Evolutionary conservation across 2,888 invertebrate species (phyloP).

Genomic region (Nudaria mundana): DNA sequence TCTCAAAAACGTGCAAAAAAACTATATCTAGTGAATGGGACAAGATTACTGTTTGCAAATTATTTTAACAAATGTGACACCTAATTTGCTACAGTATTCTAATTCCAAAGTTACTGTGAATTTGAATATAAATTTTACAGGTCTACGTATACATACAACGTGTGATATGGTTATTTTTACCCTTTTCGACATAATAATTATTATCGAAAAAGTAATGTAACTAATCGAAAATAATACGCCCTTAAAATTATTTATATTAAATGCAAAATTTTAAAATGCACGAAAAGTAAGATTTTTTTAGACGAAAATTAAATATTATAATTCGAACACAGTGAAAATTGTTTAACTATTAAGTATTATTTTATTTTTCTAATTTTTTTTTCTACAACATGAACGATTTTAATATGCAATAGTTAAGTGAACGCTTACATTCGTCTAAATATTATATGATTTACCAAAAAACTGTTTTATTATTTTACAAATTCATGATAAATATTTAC

Average conservation of each 20-base stretch:
- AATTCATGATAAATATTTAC: conserved; percentile 73
- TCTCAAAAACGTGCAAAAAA: not conserved
- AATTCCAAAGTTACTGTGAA: conserved; percentile 41
- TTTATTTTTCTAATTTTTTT: conserved; percentile 48
- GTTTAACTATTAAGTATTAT: conserved; percentile 57
- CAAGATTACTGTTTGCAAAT: conserved; percentile 15
- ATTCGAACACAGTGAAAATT: conserved; percentile 30
- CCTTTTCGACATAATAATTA: conserved; percentile 35
- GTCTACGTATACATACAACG: conserved; percentile 64
- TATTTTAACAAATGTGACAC: conserved; percentile 24
- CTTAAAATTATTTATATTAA: conserved; percentile 35
- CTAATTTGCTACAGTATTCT: conserved; percentile 32
- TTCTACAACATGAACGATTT: conserved; percentile 77
- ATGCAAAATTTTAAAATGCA: conserved; percentile 47
- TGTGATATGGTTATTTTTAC: conserved; percentile 75
- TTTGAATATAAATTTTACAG: conserved; percentile 57
- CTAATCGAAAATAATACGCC: conserved; percentile 21
- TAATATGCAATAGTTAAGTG: conserved; percentile 64
- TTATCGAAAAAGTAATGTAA: conserved; percentile 31
- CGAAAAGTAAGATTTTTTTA: conserved; percentile 23
- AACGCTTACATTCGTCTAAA: conserved; percentile 66
- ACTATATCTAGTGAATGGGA: not conserved
- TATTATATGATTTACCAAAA: conserved; percentile 47
- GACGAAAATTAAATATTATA: conserved; percentile 22
- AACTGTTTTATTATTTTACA: conserved; percentile 50